phyloP scores from a whole-genome alignment of 2,113 vertebrate species.

The Murina feae region DNA sequence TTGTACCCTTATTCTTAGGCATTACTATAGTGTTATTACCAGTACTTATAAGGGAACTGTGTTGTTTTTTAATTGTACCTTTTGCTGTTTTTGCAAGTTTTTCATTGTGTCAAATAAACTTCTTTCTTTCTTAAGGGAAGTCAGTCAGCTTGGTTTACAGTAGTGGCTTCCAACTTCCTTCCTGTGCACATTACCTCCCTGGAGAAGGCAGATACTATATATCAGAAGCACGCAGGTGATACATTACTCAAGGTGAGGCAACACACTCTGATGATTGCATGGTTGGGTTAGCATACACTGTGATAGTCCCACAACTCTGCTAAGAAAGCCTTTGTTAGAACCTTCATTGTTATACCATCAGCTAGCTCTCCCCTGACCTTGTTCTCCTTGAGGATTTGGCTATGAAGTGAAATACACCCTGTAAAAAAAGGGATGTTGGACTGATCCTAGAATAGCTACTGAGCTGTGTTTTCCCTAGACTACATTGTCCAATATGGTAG shows the following conservation, averaged over 20 bases:
- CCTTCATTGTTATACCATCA: background rate
- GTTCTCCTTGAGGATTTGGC: background rate
- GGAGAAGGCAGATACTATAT: constrained; percentile 84
- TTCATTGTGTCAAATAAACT: background rate
- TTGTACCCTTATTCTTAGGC: background rate
- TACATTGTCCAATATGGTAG: background rate
- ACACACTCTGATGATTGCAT: background rate
- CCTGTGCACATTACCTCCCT: constrained; percentile 83
- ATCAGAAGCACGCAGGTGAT: constrained; percentile 85
- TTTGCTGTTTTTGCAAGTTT: background rate
- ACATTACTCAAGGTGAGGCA: constrained; percentile 86
- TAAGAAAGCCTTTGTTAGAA: constrained; percentile 7
- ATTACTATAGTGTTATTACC: background rate
- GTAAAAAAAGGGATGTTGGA: background rate
- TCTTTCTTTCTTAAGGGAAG: constrained; percentile 81
- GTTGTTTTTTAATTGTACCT: background rate
- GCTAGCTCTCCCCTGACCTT: background rate
- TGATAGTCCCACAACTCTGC: background rate
- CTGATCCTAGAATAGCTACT: background rate
- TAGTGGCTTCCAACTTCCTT: constrained; percentile 86
- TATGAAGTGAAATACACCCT: background rate
- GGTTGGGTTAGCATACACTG: background rate
- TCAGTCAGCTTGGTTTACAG: constrained; percentile 90
- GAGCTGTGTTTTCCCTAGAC: background rate
- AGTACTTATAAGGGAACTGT: background rate